Evolutionary conservation across 2,888 invertebrate genomes (phyloP), one percentile per base, ranked within the genome.

Genomic region (Poecilus cupreus): DNA sequence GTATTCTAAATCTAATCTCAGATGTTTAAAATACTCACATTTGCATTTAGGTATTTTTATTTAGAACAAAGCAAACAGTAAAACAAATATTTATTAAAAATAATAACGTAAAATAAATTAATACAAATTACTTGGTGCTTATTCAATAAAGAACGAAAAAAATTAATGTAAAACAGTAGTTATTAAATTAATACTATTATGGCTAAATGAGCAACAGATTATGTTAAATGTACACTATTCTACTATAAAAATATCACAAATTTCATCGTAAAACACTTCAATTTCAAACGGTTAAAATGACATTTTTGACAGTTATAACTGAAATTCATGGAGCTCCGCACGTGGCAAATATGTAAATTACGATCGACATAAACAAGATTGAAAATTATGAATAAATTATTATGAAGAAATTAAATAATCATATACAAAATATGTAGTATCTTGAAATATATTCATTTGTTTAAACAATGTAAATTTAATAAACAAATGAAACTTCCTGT

Each of bases 231-330:
- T 20, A 60, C 24, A 46, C 70, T 51, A 54, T 72, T 80, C 57
- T 80, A 72, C 22, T 32, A 54, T 49, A 70, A 49, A 46, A 80
- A 72, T 80, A 72, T 80, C 80, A 80, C 80, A 80, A 68, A 72
- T 72, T 20, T 26, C 22, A 54, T 54, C 32, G 54, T 37, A 51
- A 32, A 49, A 24, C 32, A 79, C 26, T 46, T 49, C 60, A 70
- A 80, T 64, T 80, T 80, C 70, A 80, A 80, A 80, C 80, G 68
- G 26, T 72, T 72, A 32, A 20, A 49, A 72, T 80, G 80, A 80
- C 80, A 80, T 49, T 16, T 80, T 72, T 80, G 80, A 80, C 80
- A 80, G 80, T 80, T 80, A 80, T 57, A 70, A 80, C 54, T 54
- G 70, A 72, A 80, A 37, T 32, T 72, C 20, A 2, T 11, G 20